Evolutionary conservation across 2,888 invertebrate genomes (phyloP).

Genomic region (Ischnus inquisitorius): DNA sequence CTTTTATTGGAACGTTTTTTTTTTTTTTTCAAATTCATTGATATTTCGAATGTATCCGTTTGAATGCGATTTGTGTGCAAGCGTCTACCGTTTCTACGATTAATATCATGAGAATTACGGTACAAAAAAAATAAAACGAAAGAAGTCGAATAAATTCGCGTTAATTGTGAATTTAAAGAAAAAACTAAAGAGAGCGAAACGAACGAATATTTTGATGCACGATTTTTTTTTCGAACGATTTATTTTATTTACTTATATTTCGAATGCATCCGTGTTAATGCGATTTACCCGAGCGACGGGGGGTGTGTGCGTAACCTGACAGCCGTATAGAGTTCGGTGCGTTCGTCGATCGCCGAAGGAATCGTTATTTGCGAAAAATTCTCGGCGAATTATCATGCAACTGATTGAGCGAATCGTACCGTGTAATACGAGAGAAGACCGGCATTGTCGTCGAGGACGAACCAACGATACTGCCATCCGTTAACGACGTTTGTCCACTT

Average conservation of each 20-base stretch:
- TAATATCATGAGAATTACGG: too few relatives aligned
- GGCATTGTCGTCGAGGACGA: conserved; percentile 98
- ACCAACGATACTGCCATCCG: conserved; percentile 99
- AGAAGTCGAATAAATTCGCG: too few relatives aligned
- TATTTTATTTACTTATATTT: neutral
- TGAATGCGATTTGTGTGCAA: neutral
- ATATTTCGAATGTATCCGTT: neutral
- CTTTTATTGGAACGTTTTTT: neutral
- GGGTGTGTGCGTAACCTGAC: conserved; percentile 49
- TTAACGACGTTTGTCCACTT: conserved; percentile 99
- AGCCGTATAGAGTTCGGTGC: neutral
- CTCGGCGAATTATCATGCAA: neutral
- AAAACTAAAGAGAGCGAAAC: too few relatives aligned
- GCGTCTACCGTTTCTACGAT: too few relatives aligned
- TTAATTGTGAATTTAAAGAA: too few relatives aligned
- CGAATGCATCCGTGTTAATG: neutral
- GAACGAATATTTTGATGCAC: too few relatives aligned
- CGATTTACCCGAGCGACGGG: neutral
- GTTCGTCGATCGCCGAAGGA: neutral
- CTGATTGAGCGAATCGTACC: conserved; percentile 87
- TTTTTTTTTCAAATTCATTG: neutral
- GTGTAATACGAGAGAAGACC: conserved; percentile 99
- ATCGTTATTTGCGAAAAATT: neutral
- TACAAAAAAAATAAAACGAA: too few relatives aligned
- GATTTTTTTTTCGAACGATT: neutral